Evolutionary conservation across 2,888 invertebrate genomes (phyloP), one percentile per base, ranked within the genome.

Genomic region (Opisthograptis luteolata): DNA sequence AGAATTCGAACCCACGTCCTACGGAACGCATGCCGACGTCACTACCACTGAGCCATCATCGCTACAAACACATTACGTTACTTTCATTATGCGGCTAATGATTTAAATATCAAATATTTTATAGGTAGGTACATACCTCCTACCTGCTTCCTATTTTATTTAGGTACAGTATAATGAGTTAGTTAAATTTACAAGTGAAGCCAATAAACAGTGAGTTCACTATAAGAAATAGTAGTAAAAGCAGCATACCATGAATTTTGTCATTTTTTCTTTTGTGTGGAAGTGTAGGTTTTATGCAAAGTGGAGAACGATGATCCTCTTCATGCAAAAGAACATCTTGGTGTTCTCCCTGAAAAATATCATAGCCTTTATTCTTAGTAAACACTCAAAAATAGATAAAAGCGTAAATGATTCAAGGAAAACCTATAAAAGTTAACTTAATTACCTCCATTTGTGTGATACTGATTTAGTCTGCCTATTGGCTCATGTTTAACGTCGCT

Each of bases 381-480:
- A n/a, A n/a, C n/a, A 10, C 5, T 31, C 2, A 30, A 28, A 7
- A 13, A 10, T 10, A 22, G 2, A 35, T 49, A 32, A 45, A 42
- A 39, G 10, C 22, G 6, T 9, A 45, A 49, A 4, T 45, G n/a
- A n/a, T n/a, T n/a, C n/a, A 49, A 50, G 22, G 10, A 15, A n/a
- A 31, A 2, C 3, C n/a, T 31, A 2, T 3, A 3, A 8, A 31
- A 15, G 15, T 31, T n/a, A 14, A 8, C 13, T 14, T 24, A 10
- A 32, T 40, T 77, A 87, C 87, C 84, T 86, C 87, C 87, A 86
- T 87, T 76, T 75, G 66, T 55, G 58, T 65, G 60, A 57, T 59
- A 30, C 57, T 51, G 63, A 58, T 62, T 64, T 60, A 63, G 55
- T 60, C 56, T 55, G 64, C 53, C 64, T 78, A 79, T 60, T 68